Base-by-base conservation (phyloP, 1,140 invertebrate species). In the Drosophila takahashii region DNA sequence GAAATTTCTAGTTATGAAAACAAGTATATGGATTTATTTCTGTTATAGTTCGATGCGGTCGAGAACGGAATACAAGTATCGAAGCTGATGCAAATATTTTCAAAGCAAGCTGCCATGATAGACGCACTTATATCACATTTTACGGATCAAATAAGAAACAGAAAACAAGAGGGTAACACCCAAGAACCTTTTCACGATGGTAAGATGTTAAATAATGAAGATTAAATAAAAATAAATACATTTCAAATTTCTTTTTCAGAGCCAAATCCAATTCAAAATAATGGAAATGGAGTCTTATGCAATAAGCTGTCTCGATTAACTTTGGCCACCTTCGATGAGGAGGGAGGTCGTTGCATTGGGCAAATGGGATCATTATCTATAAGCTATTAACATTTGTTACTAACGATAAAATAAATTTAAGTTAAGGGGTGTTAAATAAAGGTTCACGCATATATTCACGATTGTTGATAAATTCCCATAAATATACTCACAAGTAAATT, bases 31-130 rank as follows among this genome's bases (percentile, higher is more conserved):
- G 7, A 26, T 26, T 11, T 32, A n/a, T 50, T 64, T 27, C 39
- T n/a, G 37, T 91, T 93, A 3, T 92, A 94, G 90, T 98, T 98
- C 92, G 95, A 96, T 90, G 95, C 97, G 5, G 94, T 97, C 16
- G 96, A 97, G 91, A 97, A 97, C 92, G 96, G 96, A 39, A 93
- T 96, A 51, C 93, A 96, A 74, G 96, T 97, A 36, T 97, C 96
- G 44, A 98, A 98, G 92, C 45, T 91, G 37, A 92, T 95, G 32
- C 95, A 98, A 94, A 95, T 98, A 45, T 98, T 98, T 92, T 97
- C 97, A 0, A 95, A 95, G 93, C 96, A 98, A 94, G 97, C 97
- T 44, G 95, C 96, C 64, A 96, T 98, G 94, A 98, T 98, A 95
- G 97, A 98, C 92, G 96, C 96, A 3, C 93, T 98, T 16, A 98